phyloP scores from a whole-genome alignment of 1,140 invertebrate species.

The Lucilia sericata region DNA sequence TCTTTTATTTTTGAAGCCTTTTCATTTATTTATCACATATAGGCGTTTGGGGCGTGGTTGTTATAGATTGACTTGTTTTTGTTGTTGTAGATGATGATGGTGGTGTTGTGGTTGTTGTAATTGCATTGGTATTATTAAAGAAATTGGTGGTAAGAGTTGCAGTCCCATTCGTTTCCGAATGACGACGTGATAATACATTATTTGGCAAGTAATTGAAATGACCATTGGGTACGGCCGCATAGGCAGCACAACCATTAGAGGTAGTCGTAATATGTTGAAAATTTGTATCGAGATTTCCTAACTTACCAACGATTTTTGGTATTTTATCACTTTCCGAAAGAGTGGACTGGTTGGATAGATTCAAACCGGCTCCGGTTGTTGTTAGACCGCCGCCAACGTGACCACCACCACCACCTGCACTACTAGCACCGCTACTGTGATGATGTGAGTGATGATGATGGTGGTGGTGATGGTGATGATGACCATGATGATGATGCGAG shows the following conservation, averaged over 20 bases:
- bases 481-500: constrained; percentile 45
- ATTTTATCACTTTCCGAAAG: constrained; percentile 65
- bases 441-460: constrained; percentile 52
- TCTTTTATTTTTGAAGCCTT: background rate
- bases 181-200: constrained; percentile 56
- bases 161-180: constrained; percentile 57
- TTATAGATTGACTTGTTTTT: background rate
- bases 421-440: constrained; percentile 5
- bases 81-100: background rate
- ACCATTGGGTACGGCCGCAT: constrained; percentile 52
- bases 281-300: constrained; percentile 63
- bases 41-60: background rate
- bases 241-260: constrained; percentile 53
- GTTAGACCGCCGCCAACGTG: constrained; percentile 48
- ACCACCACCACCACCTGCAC: constrained; percentile 40
- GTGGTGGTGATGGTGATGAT: constrained; percentile 50
- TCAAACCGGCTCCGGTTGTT: constrained; percentile 53
- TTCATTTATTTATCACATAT: constrained; percentile 46
- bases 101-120: background rate
- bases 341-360: constrained; percentile 44
- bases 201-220: constrained; percentile 52
- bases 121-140: constrained; percentile 14
- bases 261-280: constrained; percentile 50
- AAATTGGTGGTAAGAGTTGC: constrained; percentile 31
- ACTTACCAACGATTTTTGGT: constrained; percentile 68